Conservation (phyloP, 2,888 invertebrate species). For the Hirtodrosophila cameraria region DNA sequence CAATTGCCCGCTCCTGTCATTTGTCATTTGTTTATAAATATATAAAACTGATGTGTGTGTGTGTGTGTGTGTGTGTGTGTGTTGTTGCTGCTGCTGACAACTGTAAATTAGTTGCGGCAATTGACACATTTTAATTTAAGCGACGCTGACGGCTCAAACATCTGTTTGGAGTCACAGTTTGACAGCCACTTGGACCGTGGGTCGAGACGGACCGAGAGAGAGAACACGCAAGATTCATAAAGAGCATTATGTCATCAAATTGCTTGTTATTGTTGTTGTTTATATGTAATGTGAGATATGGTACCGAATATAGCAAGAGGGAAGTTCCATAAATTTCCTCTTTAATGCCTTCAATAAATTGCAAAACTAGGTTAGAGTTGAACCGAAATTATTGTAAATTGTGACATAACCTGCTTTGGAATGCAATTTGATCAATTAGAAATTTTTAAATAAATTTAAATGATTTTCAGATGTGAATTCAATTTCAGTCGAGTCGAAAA, state of each 20-base stretch:
- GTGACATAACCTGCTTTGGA: too few species aligned
- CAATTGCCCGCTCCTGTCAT: constrained; percentile 66
- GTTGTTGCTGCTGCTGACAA: constrained; percentile 50
- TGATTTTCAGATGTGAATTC: too few species aligned
- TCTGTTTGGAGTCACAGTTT: constrained; percentile 44
- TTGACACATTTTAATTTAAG: constrained; percentile 74
- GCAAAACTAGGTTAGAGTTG: neutral
- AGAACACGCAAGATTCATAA: neutral
- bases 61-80: constrained; percentile 24
- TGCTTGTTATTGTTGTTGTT: neutral
- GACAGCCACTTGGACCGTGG: constrained; percentile 5
- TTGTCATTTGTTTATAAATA: constrained; percentile 76
- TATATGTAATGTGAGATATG: neutral
- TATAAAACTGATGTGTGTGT: constrained; percentile 29
- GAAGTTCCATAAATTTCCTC: too few species aligned
- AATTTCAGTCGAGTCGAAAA: too few species aligned
- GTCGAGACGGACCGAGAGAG: neutral
- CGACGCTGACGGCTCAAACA: constrained; percentile 59
- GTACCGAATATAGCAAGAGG: neutral
- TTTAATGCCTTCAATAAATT: too few species aligned
- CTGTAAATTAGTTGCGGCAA: constrained; percentile 70
- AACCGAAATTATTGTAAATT: too few species aligned
- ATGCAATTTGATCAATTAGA: too few species aligned
- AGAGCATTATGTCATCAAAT: constrained; percentile 13
- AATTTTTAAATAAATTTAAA: too few species aligned